Base-by-base conservation (phyloP, 2,888 invertebrate species). In the Caenorhabditis sinica region DNA sequence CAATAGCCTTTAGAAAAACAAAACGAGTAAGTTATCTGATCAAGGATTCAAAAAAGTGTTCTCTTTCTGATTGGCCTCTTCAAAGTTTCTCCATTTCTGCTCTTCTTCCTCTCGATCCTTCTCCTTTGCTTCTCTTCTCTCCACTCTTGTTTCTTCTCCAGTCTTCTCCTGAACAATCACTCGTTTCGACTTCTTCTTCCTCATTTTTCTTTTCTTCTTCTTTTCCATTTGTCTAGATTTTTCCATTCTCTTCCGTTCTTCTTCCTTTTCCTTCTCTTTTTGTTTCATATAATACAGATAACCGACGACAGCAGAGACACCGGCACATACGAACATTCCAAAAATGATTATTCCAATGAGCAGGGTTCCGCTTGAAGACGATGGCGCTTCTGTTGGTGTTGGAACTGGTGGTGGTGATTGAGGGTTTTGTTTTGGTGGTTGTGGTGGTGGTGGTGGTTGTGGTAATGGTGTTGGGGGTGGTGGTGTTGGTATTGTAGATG, bases 11-110 rank as follows among this genome's bases (percentile, higher is more conserved):
- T n/a, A n/a, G n/a, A n/a, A n/a, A 20, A 4, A n/a, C 33, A 33
- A 33, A 33, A 33, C 40, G 40, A 40, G 40, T 40, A 40, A 40
- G 6, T 11, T 11, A 11, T 13, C 13, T 9, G 13, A 40, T 40
- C 40, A 40, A 40, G 40, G 45, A 45, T 69, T 23, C 56, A 69
- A 56, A 43, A 69, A 69, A 40, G 40, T 69, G 53, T 69, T 69
- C 25, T 56, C 56, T 25, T 69, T 53, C 28, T 40, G 69, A 56
- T 69, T 69, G 9, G 69, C 69, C n/a, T 69, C 69, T 40, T 69
- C 56, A 28, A 69, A 69, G 6, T 36, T 1, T 15, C 56, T 69
- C 56, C 56, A 69, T 43, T 56, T 53, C 9, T 40, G 13, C 11
- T 28, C 36, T 23, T 69, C 69, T 43, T 69, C 69, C 20, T 36